These are phyloP conservation scores for Xanthorhoe designata DNA, from an alignment of 2,888 invertebrate genomes.

Conservation along the genomic window DNA sequence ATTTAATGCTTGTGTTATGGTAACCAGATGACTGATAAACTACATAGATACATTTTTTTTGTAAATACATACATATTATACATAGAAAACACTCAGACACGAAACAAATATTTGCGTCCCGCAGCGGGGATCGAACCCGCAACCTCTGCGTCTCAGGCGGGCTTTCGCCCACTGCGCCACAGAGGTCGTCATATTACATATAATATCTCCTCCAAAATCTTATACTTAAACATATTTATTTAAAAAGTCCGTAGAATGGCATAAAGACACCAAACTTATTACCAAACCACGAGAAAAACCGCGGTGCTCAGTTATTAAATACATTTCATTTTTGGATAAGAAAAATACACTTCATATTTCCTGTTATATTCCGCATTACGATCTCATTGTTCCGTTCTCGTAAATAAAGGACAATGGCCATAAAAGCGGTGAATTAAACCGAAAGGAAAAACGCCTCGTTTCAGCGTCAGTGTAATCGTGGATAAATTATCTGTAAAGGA, in stretches of 20 bases:
- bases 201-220: too few relatives aligned
- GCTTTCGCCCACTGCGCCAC: background rate
- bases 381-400: slow-evolving; percentile 31
- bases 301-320: background rate
- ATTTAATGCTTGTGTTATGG: too few relatives aligned
- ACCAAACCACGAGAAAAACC: background rate
- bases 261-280: too few relatives aligned
- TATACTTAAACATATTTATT: background rate
- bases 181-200: too few relatives aligned
- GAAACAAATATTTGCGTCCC: too few relatives aligned
- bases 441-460: slow-evolving; percentile 29
- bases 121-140: too few relatives aligned
- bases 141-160: too few relatives aligned
- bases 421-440: slow-evolving; percentile 27
- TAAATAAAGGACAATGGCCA: slow-evolving; percentile 34
- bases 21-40: too few relatives aligned
- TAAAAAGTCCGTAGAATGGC: too few relatives aligned
- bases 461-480: slow-evolving; percentile 18
- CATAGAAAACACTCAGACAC: too few relatives aligned
- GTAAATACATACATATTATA: too few relatives aligned
- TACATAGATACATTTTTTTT: too few relatives aligned
- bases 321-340: slow-evolving; percentile 6
- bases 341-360: slow-evolving; percentile 32
- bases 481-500: slow-evolving; percentile 20
- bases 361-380: slow-evolving; percentile 26